phyloP scores from a whole-genome alignment of 2,113 vertebrate species.

The Siphamia tubifer region DNA sequence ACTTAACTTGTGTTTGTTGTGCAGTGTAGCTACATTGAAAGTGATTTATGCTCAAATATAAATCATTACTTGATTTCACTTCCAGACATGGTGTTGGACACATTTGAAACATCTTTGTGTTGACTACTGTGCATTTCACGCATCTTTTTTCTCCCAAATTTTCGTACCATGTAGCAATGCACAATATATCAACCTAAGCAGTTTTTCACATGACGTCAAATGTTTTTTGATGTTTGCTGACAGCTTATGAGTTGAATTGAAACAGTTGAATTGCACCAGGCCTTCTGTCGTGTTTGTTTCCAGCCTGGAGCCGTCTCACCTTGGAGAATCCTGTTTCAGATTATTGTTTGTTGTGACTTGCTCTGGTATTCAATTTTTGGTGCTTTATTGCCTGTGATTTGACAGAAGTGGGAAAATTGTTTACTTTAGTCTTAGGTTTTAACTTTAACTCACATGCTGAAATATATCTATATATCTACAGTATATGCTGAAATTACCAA shows the following conservation, averaged over 20 bases:
- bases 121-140: background rate
- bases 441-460: background rate
- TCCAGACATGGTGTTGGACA: background rate
- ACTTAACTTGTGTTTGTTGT: no score
- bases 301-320: constrained; percentile 40
- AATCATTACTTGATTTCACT: no score
- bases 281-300: constrained; percentile 17
- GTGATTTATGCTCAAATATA: background rate
- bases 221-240: constrained; percentile 7
- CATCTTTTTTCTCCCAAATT: background rate
- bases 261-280: constrained; percentile 1
- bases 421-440: background rate
- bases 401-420: background rate
- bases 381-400: constrained; percentile 12
- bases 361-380: constrained; percentile 25
- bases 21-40: background rate
- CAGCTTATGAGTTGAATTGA: background rate
- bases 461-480: no score
- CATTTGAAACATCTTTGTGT: background rate
- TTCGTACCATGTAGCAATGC: background rate
- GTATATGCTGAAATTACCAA: background rate
- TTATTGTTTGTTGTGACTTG: constrained; percentile 53
- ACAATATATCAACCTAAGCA: background rate
- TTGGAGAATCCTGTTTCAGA: constrained; percentile 15
- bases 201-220: constrained; percentile 2